These are phyloP conservation scores for Clupea harengus DNA, from an alignment of 2,113 vertebrate genomes.

Conservation along the genomic window DNA sequence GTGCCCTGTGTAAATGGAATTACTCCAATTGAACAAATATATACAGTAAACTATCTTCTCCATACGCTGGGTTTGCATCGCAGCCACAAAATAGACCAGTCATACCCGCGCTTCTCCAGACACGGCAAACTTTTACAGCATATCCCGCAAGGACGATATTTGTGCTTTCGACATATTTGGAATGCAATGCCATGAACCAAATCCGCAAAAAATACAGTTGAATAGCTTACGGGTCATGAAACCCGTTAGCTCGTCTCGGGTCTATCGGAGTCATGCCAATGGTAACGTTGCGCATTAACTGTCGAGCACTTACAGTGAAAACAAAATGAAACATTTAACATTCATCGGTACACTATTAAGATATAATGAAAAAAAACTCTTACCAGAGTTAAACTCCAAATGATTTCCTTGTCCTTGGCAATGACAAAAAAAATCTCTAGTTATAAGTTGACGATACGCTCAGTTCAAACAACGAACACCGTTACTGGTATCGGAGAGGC, in stretches of 20 bases:
- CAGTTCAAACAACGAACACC: not conserved
- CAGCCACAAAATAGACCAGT: not conserved
- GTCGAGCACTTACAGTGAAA: not conserved
- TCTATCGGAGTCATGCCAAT: not conserved
- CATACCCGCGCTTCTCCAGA: not conserved
- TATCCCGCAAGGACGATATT: not conserved
- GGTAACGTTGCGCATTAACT: slow-evolving; percentile 4
- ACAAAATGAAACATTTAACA: not conserved
- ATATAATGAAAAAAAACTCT: not conserved
- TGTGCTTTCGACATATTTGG: not conserved
- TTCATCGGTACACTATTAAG: not conserved
- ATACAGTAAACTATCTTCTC: not conserved
- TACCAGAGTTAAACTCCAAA: not conserved
- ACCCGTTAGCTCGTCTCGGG: not conserved
- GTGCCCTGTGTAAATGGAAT: not conserved
- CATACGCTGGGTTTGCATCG: not conserved
- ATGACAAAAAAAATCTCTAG: not conserved
- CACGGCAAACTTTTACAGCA: not conserved
- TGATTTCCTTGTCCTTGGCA: not conserved
- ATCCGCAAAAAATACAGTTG: not conserved
- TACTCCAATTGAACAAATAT: not conserved
- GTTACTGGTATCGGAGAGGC: not conserved
- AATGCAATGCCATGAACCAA: not conserved
- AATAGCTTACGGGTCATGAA: not conserved
- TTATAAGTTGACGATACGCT: not conserved